phyloP scores from a whole-genome alignment of 2,113 vertebrate genomes.

The Suricata suricatta region DNA sequence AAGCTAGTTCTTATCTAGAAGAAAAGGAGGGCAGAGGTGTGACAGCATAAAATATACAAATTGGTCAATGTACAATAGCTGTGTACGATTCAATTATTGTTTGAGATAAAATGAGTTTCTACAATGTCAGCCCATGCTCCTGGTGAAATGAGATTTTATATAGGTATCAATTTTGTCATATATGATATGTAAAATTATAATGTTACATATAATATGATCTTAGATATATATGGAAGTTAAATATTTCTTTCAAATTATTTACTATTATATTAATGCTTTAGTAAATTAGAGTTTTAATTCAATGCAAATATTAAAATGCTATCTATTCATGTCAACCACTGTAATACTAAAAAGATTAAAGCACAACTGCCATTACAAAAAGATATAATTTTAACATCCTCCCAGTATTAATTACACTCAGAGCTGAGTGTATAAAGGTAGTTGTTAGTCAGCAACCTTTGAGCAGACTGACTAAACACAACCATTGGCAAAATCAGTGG shows the following conservation, averaged over 20 bases:
- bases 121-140: not conserved
- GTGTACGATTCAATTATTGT: not conserved
- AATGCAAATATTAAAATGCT: slow-evolving; percentile 55
- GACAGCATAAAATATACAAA: slow-evolving; percentile 11
- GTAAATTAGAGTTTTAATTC: slow-evolving; percentile 32
- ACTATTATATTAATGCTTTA: not conserved
- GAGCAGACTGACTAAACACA: slow-evolving; percentile 61
- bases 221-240: slow-evolving; percentile 20
- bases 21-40: not conserved
- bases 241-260: slow-evolving; percentile 5
- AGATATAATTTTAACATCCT: slow-evolving; percentile 46
- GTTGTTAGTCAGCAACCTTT: slow-evolving; percentile 52
- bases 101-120: not conserved
- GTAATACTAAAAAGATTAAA: slow-evolving; percentile 34
- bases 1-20: not conserved
- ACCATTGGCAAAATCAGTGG: slow-evolving; percentile 33
- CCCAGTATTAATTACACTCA: slow-evolving; percentile 50
- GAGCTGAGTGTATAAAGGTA: slow-evolving; percentile 17
- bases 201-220: not conserved
- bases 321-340: not conserved
- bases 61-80: not conserved
- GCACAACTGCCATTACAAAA: slow-evolving; percentile 33
- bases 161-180: not conserved
- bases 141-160: slow-evolving; percentile 9
- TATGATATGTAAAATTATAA: not conserved